Base-by-base conservation (phyloP, 2,797 vertebrate genomes). In the Propithecus perrieri region DNA sequence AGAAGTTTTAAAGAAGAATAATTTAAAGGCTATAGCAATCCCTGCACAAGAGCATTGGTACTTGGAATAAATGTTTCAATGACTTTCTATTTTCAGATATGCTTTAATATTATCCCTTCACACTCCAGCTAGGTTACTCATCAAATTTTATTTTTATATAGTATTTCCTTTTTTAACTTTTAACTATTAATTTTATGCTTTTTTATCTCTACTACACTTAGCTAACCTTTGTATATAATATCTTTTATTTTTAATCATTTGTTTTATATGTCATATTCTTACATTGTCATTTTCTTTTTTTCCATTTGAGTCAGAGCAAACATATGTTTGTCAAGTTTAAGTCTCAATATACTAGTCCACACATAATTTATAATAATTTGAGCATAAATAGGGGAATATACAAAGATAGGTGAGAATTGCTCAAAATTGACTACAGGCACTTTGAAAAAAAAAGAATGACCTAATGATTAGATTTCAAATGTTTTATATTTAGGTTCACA, bases 391-490 rank as follows among this genome's bases (percentile, higher is more conserved):
- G n/a, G 28, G 53, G 95, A 85, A 78, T 35, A 41, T 50, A 41
- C 38, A 90, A 53, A 91, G 83, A 43, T 13, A 55, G 10, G 38
- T 35, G 7, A 48, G 41, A 89, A n/a, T n/a, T 89, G 94, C 75
- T 93, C 96, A 96, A 38, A 96, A 94, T 53, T 91, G 78, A 30
- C 57, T 76, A 50, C 3, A 80, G 38, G 7, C 13, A 74, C 74
- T 98, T 88, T 80, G 22, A 85, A 88, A 96, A 61, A 55, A 0
- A 86, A 95, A 33, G 57, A 93, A 91, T 41, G 18, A 5, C 4
- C 4, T 79, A 78, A 72, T 94, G 89, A 96, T 91, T 96, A 35
- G 88, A 96, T 91, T 96, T n/a, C 55, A 95, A 95, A 92, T 94
- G 4, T 95, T 97, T 85, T 12, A 84, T 85, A 93, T 87, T 94